Percentiles rank a stretch among this genome's conserved stretches.
Conservation (phyloP, 53 echinoderm and acorn worm species). For the Zoroaster sp. region DNA sequence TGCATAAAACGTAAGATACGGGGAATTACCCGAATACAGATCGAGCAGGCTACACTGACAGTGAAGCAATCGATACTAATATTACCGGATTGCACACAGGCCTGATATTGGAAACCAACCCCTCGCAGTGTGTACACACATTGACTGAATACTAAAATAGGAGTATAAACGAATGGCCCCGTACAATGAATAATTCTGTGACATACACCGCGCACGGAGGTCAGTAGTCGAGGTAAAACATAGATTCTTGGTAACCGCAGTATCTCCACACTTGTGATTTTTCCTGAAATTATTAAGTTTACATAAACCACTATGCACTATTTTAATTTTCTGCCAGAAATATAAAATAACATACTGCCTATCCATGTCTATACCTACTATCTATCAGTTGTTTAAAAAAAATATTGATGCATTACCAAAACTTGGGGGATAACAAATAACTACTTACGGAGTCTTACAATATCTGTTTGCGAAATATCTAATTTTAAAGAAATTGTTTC, state of each 20-base stretch:
- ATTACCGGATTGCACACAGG: not conserved
- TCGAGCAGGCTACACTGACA: not conserved
- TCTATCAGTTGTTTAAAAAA: no score
- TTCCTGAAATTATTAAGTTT: not conserved
- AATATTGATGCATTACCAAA: no score
- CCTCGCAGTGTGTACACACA: not conserved
- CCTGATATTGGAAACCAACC: not conserved
- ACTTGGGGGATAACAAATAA: no score
- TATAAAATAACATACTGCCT: no score
- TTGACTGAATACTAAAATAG: not conserved
- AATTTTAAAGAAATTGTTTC: no score
- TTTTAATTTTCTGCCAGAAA: no score
- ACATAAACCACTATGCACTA: not conserved
- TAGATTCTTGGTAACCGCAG: not conserved
- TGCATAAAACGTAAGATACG: not conserved
- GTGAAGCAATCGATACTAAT: slow-evolving; percentile 35
- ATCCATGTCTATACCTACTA: no score
- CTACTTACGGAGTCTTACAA: no score
- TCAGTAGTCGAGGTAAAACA: not conserved
- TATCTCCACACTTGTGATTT: no score
- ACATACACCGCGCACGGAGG: no score
- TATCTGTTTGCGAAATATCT: no score
- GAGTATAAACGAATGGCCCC: not conserved
- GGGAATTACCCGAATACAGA: not conserved
- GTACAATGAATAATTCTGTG: slow-evolving; percentile 9